Percentiles rank a stretch among this genome's conserved stretches.
Conservation (phyloP, 2,113 vertebrate genomes). For the Rhinolophus ferrumequinum region DNA sequence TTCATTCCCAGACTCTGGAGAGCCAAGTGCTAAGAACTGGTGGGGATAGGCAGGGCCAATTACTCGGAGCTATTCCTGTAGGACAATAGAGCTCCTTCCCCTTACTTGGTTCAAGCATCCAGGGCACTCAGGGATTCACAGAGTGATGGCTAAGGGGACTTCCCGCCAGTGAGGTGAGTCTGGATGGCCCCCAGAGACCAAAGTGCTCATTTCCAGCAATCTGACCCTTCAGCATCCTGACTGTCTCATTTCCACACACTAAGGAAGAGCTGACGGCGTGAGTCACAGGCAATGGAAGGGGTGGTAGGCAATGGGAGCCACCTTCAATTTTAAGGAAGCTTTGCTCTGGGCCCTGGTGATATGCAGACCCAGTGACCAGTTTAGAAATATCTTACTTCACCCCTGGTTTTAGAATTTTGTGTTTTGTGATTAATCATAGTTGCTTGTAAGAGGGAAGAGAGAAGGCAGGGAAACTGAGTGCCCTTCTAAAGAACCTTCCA, state of each 20-base stretch:
- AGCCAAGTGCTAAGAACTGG: neutral
- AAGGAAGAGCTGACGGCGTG: slow-evolving; percentile 56
- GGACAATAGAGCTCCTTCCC: neutral
- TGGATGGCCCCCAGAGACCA: slow-evolving; percentile 1
- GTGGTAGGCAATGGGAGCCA: neutral
- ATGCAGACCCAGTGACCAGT: neutral
- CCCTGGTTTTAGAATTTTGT: neutral
- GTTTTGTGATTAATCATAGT: neutral
- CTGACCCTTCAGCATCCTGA: neutral
- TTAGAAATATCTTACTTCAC: neutral
- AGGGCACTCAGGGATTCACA: neutral
- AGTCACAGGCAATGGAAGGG: slow-evolving; percentile 59
- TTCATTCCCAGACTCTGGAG: neutral
- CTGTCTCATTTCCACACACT: slow-evolving; percentile 61
- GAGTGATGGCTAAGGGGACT: neutral
- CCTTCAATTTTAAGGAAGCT: neutral
- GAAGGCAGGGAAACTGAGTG: neutral
- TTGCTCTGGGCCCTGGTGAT: neutral
- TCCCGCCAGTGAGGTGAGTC: neutral
- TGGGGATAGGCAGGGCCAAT: neutral
- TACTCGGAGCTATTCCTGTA: neutral
- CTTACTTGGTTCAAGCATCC: neutral
- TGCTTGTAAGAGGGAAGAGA: neutral
- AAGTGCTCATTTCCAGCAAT: slow-evolving; percentile 45
- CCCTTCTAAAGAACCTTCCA: neutral